Percentiles rank a stretch among this genome's conserved stretches.
Conservation (phyloP, 2,113 vertebrate species). For the Phodopus roborovskii region DNA sequence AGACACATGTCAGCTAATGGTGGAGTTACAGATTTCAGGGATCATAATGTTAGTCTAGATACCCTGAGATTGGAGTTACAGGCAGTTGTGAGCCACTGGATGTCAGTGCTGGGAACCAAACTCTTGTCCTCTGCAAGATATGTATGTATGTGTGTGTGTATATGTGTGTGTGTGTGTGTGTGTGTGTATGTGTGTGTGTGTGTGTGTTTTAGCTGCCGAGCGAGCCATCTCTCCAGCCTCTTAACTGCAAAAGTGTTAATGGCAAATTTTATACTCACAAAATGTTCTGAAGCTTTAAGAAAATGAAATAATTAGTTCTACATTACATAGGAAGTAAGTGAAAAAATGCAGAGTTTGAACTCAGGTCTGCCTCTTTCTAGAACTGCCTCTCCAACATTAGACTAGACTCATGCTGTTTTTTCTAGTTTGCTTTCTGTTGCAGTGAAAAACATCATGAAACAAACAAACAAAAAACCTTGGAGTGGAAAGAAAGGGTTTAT, state of each 20-base stretch:
- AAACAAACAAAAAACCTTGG: neutral
- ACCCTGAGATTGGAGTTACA: neutral
- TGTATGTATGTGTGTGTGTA: too few relatives aligned
- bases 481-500: neutral
- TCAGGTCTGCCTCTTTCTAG: neutral
- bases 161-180: too few relatives aligned
- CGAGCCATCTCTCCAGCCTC: neutral
- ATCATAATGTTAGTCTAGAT: neutral
- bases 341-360: neutral
- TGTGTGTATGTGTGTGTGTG: neutral
- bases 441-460: neutral
- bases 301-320: neutral
- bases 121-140: neutral
- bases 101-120: neutral
- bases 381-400: neutral
- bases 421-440: neutral
- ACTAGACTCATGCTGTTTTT: too few relatives aligned
- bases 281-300: neutral
- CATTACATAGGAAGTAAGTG: neutral
- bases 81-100: neutral
- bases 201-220: neutral
- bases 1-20: neutral
- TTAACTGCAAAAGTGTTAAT: neutral
- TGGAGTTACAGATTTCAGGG: neutral
- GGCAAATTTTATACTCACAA: neutral